Evolutionary conservation across 2,113 vertebrate genomes (phyloP).

Genomic region (Heteronetta atricapilla): DNA sequence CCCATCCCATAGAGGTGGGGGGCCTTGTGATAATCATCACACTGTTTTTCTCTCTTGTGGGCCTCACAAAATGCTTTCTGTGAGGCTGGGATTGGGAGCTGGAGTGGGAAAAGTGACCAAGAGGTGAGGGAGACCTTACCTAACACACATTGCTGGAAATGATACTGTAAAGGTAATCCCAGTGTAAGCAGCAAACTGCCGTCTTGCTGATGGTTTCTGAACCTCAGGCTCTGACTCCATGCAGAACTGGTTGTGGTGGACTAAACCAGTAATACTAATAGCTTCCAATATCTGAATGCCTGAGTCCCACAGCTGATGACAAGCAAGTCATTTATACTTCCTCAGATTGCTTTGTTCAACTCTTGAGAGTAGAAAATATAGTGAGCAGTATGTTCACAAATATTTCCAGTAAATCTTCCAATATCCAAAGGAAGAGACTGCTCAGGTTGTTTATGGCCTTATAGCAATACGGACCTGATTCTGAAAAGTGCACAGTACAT

Average conservation of each 20-base stretch:
- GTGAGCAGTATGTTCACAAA: background rate
- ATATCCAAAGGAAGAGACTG: background rate
- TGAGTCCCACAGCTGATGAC: background rate
- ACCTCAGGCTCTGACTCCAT: background rate
- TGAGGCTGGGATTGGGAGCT: background rate
- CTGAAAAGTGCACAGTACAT: background rate
- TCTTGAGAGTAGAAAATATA: background rate
- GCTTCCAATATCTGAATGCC: background rate
- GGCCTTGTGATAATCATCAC: background rate
- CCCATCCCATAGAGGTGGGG: background rate
- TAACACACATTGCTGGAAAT: background rate
- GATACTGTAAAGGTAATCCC: background rate
- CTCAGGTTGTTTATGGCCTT: background rate
- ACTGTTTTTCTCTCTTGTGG: background rate
- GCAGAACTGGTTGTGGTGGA: background rate
- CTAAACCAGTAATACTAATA: background rate
- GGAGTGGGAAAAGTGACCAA: background rate
- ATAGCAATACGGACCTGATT: background rate
- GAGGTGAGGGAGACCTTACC: background rate
- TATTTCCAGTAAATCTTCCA: background rate
- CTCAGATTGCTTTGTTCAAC: background rate
- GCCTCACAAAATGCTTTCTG: background rate
- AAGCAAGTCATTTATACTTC: background rate
- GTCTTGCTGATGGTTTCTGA: background rate
- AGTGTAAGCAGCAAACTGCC: background rate